phyloP scores from a whole-genome alignment of 2,797 vertebrate genomes.

The Peromyscus aztecus region DNA sequence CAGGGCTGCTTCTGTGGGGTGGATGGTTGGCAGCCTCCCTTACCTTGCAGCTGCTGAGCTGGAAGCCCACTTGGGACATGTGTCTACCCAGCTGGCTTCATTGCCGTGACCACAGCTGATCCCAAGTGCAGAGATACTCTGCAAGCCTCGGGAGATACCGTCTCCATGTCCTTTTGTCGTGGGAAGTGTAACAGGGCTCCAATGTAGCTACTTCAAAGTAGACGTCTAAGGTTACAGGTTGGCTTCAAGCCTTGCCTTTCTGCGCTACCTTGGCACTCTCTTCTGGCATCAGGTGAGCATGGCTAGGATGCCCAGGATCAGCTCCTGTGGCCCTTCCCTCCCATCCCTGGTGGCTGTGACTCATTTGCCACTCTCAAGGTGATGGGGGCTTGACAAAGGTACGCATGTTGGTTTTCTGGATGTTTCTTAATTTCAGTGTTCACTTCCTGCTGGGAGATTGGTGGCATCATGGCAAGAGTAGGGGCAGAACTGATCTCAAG shows the following conservation, averaged over 20 bases:
- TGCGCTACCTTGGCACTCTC: not conserved
- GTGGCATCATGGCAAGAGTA: slow-evolving; percentile 68
- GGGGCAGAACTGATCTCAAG: not conserved
- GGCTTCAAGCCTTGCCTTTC: not conserved
- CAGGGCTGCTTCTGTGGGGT: not conserved
- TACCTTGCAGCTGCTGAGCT: not conserved
- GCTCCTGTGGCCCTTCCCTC: accelerated
- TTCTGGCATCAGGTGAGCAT: not conserved
- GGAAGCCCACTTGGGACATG: not conserved
- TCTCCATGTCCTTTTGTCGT: not conserved
- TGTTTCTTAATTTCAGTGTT: slow-evolving; percentile 81
- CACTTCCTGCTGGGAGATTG: slow-evolving; percentile 72
- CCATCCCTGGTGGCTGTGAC: not conserved
- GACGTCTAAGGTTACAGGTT: not conserved
- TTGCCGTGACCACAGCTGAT: not conserved
- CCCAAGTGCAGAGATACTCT: not conserved
- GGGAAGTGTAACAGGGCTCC: not conserved
- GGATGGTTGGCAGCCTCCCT: too few species aligned
- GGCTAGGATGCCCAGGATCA: not conserved
- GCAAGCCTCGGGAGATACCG: not conserved
- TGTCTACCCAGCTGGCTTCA: not conserved
- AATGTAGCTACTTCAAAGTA: not conserved
- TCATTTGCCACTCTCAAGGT: not conserved
- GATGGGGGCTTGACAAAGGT: slow-evolving; percentile 80
- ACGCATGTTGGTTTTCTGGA: slow-evolving; percentile 80